Conservation (phyloP, 2,888 invertebrate species). For the Nudaria mundana region DNA sequence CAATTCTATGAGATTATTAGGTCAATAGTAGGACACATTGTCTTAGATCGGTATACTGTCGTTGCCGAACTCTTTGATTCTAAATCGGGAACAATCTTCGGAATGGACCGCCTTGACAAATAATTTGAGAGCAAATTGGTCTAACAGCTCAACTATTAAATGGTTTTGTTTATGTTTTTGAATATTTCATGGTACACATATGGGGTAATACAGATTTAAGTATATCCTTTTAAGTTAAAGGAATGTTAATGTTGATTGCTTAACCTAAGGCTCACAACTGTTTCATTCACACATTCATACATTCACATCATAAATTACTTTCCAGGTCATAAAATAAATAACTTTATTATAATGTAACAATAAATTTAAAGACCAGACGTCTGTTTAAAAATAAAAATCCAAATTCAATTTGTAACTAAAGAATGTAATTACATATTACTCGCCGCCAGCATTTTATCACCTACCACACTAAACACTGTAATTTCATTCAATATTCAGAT, state of each 20-base stretch:
- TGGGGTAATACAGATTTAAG: slow-evolving; percentile 17
- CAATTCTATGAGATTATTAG: slow-evolving; percentile 45
- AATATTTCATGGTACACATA: slow-evolving; percentile 29
- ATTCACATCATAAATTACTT: neutral
- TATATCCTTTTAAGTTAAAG: slow-evolving; percentile 16
- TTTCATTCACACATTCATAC: slow-evolving; percentile 19
- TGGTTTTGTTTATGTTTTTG: slow-evolving; percentile 48
- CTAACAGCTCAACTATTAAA: slow-evolving; percentile 59
- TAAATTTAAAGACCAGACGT: slow-evolving; percentile 13
- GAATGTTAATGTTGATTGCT: slow-evolving; percentile 22
- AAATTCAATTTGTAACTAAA: slow-evolving; percentile 24
- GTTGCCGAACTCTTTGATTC: slow-evolving; percentile 60
- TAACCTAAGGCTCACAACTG: no score
- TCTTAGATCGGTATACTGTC: slow-evolving; percentile 52
- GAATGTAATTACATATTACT: slow-evolving; percentile 23
- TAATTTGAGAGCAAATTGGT: slow-evolving; percentile 71
- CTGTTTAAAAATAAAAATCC: slow-evolving; percentile 19
- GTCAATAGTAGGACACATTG: slow-evolving; percentile 41
- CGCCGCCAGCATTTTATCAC: slow-evolving; percentile 32
- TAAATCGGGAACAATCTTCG: slow-evolving; percentile 76
- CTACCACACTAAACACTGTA: slow-evolving; percentile 33
- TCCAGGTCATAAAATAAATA: neutral
- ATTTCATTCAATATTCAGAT: slow-evolving; percentile 42
- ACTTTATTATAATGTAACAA: neutral
- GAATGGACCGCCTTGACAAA: slow-evolving; percentile 71